Base-by-base conservation (phyloP, 2,888 invertebrate genomes). In the Salpingus planirostris region DNA sequence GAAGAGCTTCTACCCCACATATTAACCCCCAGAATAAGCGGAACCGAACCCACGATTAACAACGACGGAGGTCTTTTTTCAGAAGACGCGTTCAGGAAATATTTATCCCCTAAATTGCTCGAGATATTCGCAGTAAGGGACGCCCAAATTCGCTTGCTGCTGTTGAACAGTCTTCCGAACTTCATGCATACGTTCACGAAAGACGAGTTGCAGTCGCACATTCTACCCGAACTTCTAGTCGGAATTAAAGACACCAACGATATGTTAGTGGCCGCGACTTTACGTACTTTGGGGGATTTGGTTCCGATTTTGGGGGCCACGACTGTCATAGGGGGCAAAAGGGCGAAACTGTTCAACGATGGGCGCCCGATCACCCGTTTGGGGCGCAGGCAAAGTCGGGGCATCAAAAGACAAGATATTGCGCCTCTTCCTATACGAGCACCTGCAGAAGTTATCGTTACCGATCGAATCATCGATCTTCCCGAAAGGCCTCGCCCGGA, bases 211-310 rank as follows among this genome's bases (percentile, higher is more conserved):
- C 76, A 80, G 27, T 71, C 72, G 13, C 74, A 78, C 26, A 78
- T 92, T 47, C 68, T 93, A 50, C 91, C 91, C n/a, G 88, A 91
- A 78, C 65, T 92, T 29, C 68, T 91, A 21, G 73, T 89, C 18
- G 92, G 91, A 2, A 81, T 93, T 46, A 84, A 87, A 60, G 92
- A 93, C 55, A 79, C 77, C 1, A 84, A 88, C 62, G 88, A 92
- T 59, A 71, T 72, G 31, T 66, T 93, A 38, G 92, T 92, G 1
- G 75, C 83, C 13, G 77, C 80, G 36, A 91, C 91, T 7, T 66
- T 93, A 27, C 73, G 78, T 33, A 83, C 85, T 30, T 64, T 93
- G 35, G 88, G 91, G 34, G 83, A 86, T 52, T 65, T 93, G 34
- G 84, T 93, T 13, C 85, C 88, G 1, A 73, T 91, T 41, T 67